Conservation (phyloP, 2,888 invertebrate species). For the Dinocampus coccinellae region DNA sequence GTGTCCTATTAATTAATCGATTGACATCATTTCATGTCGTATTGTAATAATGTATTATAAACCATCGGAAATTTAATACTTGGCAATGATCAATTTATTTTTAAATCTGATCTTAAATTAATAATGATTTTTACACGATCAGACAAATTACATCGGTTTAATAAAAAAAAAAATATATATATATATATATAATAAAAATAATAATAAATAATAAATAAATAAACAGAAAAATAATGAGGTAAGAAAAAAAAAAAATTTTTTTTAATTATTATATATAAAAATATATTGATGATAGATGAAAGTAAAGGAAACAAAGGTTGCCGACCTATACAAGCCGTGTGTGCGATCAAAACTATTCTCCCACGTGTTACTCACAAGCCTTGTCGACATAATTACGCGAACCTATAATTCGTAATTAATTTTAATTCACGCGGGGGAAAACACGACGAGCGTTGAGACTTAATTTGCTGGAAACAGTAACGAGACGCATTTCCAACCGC, state of each 20-base stretch:
- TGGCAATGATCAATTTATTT: slow-evolving; percentile 23
- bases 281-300: not conserved
- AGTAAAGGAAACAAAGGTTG: slow-evolving; percentile 29
- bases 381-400: slow-evolving; percentile 42
- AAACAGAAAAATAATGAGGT: not conserved
- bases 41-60: slow-evolving; percentile 26
- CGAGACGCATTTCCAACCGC: slow-evolving; percentile 26
- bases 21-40: slow-evolving; percentile 13
- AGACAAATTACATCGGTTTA: not conserved
- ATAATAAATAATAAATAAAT: not conserved
- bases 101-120: not conserved
- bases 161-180: not conserved
- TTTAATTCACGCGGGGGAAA: slow-evolving; percentile 42
- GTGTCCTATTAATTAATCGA: slow-evolving; percentile 13
- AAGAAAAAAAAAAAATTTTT: not conserved
- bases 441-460: slow-evolving; percentile 27
- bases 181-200: too few relatives aligned
- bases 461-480: slow-evolving; percentile 31
- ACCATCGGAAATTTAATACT: slow-evolving; percentile 21
- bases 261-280: not conserved
- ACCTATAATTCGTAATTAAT: slow-evolving; percentile 50
- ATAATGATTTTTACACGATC: not conserved
- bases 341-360: slow-evolving; percentile 36
- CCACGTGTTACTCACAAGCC: slow-evolving; percentile 40
- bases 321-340: slow-evolving; percentile 8